These are phyloP conservation scores for Anthopleura xanthogrammica DNA, from an alignment of 92 coral and sea anemone species.

Conservation along the genomic window DNA sequence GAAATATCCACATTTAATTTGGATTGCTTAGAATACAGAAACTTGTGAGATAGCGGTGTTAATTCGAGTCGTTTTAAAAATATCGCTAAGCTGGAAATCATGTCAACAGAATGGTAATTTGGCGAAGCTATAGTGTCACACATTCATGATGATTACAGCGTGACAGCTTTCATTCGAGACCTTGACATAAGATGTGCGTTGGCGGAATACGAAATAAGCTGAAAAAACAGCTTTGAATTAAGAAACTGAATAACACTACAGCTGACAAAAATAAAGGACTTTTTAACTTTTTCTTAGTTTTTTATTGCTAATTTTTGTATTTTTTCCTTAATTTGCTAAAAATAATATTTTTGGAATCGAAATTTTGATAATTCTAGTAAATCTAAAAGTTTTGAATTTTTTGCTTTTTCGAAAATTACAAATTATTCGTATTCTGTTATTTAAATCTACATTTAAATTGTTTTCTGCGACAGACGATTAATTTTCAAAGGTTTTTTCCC, in stretches of 20 bases:
- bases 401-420: background rate
- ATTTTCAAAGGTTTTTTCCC: background rate
- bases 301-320: background rate
- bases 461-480: background rate
- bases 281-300: background rate
- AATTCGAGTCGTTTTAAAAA: background rate
- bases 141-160: background rate
- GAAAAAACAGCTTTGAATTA: background rate
- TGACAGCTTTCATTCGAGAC: background rate
- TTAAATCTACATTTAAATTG: background rate
- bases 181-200: constrained; percentile 8
- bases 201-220: constrained; percentile 20
- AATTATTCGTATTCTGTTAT: background rate
- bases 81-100: background rate
- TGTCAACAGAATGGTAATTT: constrained; percentile 33
- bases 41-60: background rate
- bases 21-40: background rate
- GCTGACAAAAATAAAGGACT: background rate
- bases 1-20: background rate
- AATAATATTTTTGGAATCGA: background rate
- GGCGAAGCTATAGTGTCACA: constrained; percentile 1
- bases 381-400: background rate
- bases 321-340: background rate
- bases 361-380: background rate
- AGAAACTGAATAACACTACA: background rate